Evolutionary conservation across 2,797 vertebrate species (phyloP), one percentile per base, ranked within the genome.

Genomic region (Iguana delicatissima): DNA sequence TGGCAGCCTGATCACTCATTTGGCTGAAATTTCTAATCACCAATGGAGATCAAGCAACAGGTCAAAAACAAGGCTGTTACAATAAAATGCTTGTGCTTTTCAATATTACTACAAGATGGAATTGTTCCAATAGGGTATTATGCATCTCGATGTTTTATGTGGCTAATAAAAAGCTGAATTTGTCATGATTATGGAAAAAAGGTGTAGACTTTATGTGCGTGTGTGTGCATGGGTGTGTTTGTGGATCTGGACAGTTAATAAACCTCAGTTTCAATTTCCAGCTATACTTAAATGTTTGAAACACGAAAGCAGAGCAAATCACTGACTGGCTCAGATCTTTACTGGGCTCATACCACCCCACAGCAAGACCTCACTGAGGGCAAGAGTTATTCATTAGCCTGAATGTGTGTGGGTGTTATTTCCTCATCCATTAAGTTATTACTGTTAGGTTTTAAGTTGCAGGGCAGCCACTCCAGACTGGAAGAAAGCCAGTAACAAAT

Each of bases 381-480:
- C 4, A 72, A 76, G 80, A 82, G 89, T 91, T 91, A 88, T 80
- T 88, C 80, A 87, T 88, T 88, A 91, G 86, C 81, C 88, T 83
- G 59, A 84, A 84, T 91, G 81, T 84, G 86, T 80, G 81, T 50
- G 79, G 86, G 81, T 91, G 86, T 72, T 84, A 91, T 88, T 91
- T 91, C 90, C 90, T 84, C 90, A 80, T 72, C 89, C 86, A 88
- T 88, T 84, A 84, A 84, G 81, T 88, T 84, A 88, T 91, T 88
- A 88, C 69, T 62, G 85, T 83, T 76, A 90, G 89, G 85, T 80
- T 84, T 88, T 88, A 91, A 35, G 74, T 88, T 91, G 50, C 81
- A 88, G 69, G 85, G 77, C 79, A 86, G 69, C 79, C 62, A 69
- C 52, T 72, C 86, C 82, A 80, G 90, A 88, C 62, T 84, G 86